Evolutionary conservation across 2,888 invertebrate species (phyloP).

Genomic region (Nesidiocoris tenuis): DNA sequence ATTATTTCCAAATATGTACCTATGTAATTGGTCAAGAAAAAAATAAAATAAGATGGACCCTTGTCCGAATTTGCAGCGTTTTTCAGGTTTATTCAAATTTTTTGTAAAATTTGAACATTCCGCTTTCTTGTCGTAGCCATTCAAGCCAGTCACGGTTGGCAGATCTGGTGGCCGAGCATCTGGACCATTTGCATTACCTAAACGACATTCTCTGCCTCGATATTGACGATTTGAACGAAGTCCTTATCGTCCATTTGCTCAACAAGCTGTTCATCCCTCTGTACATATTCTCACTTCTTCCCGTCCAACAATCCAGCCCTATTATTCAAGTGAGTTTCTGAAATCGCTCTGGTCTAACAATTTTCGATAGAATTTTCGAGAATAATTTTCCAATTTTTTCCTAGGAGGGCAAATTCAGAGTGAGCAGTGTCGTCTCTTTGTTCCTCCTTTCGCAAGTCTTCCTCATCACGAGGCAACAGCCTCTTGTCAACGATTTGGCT

Average conservation of each 20-base stretch:
- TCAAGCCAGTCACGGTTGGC: conserved; percentile 60
- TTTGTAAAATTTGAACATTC: neutral
- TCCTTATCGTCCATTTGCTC: conserved; percentile 88
- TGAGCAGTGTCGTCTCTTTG: conserved; percentile 86
- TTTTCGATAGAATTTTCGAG: too few relatives aligned
- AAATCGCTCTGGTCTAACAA: too few relatives aligned
- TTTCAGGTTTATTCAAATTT: neutral
- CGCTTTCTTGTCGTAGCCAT: conserved; percentile 48
- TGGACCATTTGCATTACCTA: conserved; percentile 95
- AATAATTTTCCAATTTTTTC: too few relatives aligned
- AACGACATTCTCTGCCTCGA: conserved; percentile 93
- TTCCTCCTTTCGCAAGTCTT: conserved; percentile 94
- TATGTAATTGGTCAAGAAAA: too few relatives aligned
- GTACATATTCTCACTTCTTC: conserved; percentile 85
- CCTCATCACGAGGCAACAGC: conserved; percentile 86
- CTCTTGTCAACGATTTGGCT: conserved; percentile 85
- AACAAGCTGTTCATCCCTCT: conserved; percentile 90
- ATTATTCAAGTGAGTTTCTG: conserved; percentile 32
- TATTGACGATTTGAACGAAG: conserved; percentile 89
- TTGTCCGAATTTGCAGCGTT: too few relatives aligned
- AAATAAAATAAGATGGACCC: too few relatives aligned
- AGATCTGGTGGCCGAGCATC: conserved; percentile 93
- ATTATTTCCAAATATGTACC: too few relatives aligned
- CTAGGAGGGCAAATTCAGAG: conserved; percentile 65
- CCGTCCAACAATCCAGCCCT: conserved; percentile 49